phyloP scores from a whole-genome alignment of 2,113 vertebrate genomes.

The Pan paniscus region DNA sequence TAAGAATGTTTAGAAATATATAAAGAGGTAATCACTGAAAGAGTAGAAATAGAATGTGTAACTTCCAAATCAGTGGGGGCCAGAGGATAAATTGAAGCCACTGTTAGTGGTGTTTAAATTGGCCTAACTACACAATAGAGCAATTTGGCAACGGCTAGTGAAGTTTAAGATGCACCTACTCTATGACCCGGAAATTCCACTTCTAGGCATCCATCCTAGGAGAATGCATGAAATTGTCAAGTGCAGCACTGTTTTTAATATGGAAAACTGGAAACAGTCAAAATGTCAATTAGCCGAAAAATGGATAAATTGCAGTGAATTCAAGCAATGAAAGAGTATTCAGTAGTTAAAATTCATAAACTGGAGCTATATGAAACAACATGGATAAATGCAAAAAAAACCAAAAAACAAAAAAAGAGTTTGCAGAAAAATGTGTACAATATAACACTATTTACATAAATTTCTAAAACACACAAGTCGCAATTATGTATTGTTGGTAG shows the following conservation, averaged over 20 bases:
- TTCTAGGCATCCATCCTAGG: background rate
- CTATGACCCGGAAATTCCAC: background rate
- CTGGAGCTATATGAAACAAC: background rate
- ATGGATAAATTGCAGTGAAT: background rate
- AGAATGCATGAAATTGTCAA: background rate
- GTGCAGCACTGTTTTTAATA: background rate
- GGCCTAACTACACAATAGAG: background rate
- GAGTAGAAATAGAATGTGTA: background rate
- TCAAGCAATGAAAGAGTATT: slow-evolving; percentile 4
- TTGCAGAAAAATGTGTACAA: background rate
- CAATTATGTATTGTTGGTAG: background rate
- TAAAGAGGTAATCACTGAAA: background rate
- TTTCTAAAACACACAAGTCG: background rate
- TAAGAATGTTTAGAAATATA: background rate
- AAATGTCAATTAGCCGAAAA: background rate
- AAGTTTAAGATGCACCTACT: background rate
- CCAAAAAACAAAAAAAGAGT: background rate
- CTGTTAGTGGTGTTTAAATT: background rate
- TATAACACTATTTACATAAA: background rate
- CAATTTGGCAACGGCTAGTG: background rate
- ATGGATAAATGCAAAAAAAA: background rate
- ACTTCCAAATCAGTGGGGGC: background rate
- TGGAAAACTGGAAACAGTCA: background rate
- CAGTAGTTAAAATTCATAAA: slow-evolving; percentile 9
- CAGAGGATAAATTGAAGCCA: background rate